Evolutionary conservation across 2,888 invertebrate species (phyloP).

Genomic region (Phyllotreta cruciferae): DNA sequence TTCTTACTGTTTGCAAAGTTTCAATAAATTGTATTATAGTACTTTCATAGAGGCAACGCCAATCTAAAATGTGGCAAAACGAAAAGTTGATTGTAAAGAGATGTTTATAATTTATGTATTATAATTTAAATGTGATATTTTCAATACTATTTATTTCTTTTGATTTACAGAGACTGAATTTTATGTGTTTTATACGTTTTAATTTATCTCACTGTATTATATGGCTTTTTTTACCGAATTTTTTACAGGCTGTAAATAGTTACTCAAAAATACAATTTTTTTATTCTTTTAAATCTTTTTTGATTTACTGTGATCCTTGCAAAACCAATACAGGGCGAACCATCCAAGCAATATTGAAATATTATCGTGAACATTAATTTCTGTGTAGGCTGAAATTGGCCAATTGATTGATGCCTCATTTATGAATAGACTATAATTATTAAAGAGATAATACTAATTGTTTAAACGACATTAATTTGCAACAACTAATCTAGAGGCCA

Average conservation of each 20-base stretch:
- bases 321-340: too few species aligned
- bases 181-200: constrained; percentile 31
- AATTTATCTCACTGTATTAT: constrained; percentile 31
- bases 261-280: constrained; percentile 25
- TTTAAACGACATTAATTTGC: too few species aligned
- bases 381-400: too few species aligned
- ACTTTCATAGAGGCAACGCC: not conserved
- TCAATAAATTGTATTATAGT: too few species aligned
- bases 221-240: constrained; percentile 27
- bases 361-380: too few species aligned
- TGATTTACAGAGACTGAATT: constrained; percentile 29
- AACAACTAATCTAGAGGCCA: too few species aligned
- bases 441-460: too few species aligned
- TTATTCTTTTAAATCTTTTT: constrained; percentile 24
- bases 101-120: constrained; percentile 29
- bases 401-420: too few species aligned
- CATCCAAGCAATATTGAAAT: too few species aligned
- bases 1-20: not conserved
- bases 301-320: not conserved
- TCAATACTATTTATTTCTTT: constrained; percentile 29
- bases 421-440: too few species aligned
- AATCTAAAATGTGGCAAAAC: not conserved
- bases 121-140: constrained; percentile 31
- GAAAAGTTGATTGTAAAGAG: constrained; percentile 22
- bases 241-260: constrained; percentile 26